phyloP scores from a whole-genome alignment of 2,113 vertebrate species.

The Clarias gariepinus region DNA sequence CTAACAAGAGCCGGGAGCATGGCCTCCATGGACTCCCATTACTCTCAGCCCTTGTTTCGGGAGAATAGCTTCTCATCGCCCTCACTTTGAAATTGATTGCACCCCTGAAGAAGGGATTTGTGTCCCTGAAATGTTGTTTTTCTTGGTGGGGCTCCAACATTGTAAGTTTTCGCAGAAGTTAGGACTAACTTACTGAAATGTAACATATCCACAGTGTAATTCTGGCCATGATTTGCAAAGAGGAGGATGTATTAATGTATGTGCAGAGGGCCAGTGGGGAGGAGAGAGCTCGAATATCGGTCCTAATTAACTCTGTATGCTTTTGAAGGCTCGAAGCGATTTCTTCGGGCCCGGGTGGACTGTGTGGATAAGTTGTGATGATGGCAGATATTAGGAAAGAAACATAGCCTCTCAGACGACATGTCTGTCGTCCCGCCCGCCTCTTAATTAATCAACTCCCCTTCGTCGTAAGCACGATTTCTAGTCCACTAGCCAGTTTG shows the following conservation, averaged over 20 bases:
- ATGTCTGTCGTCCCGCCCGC: constrained; percentile 11
- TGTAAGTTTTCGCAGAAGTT: constrained; percentile 16
- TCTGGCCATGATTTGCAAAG: not conserved
- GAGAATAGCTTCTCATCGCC: not conserved
- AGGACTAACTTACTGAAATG: not conserved
- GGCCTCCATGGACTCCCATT: constrained; percentile 39
- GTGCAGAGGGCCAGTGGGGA: not conserved
- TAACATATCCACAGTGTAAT: constrained; percentile 29
- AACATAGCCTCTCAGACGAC: constrained; percentile 12
- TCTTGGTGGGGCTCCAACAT: constrained; percentile 4
- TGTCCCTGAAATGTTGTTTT: constrained; percentile 20
- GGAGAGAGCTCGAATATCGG: constrained; percentile 17
- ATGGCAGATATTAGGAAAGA: constrained; percentile 30
- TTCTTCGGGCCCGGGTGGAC: not conserved
- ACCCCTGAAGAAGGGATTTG: constrained; percentile 19
- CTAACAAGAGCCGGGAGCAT: constrained; percentile 45
- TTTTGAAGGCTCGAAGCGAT: constrained; percentile 20
- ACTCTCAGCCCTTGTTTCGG: constrained; percentile 1
- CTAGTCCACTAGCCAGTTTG: not conserved
- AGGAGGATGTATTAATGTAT: not conserved
- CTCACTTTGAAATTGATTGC: constrained; percentile 15
- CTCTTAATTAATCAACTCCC: constrained; percentile 28
- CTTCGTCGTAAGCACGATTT: constrained; percentile 7
- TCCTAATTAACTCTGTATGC: constrained; percentile 38
- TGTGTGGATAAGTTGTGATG: constrained; percentile 25